Base-by-base conservation (phyloP, 2,113 vertebrate genomes). In the Phocoena phocoena region DNA sequence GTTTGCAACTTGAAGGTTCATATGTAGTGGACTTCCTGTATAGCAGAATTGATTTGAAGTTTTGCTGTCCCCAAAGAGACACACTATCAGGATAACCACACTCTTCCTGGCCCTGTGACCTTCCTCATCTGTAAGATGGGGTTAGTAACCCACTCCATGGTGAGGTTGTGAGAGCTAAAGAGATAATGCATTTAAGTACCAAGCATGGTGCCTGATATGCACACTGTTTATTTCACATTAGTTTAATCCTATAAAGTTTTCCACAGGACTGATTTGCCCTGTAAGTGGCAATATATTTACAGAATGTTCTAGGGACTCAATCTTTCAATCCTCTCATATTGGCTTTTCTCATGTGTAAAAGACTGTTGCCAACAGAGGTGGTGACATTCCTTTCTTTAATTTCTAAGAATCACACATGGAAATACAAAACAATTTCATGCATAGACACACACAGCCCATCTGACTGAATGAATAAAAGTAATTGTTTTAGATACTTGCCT, bases 401-500 rank as follows among this genome's bases (percentile, higher is more conserved):
- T 76, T 18, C 20, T 67, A 85, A 77, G 80, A 77, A 25, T 38
- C 77, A 76, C 25, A 70, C 9, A 18, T 0, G 12, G 36, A 91
- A 44, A 88, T 23, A 65, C 6, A 47, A 85, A 60, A 26, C 6
- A 70, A 18, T 13, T 44, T 6, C 21, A 41, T 13, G 38, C 3
- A 31, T 25, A 6, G 67, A 76, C 58, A 89, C 6, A 53, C 68
- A 65, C n/a, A 65, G 3, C 0, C 2, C 41, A 87, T 71, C 2
- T 33, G 74, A 11, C 26, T 8, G 18, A 91, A 31, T 3, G 15
- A 44, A 10, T 17, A 3, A 63, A 96, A 62, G 53, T 58, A 17
- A 2, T 8, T 88, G 55, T 41, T 70, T 81, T 53, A 73, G 67
- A 88, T 0, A 96, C 96, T 12, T 97, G 99, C 99, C 99, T 99